These are phyloP conservation scores for Prosapia bicincta DNA, from an alignment of 2,888 invertebrate genomes.

Conservation along the genomic window DNA sequence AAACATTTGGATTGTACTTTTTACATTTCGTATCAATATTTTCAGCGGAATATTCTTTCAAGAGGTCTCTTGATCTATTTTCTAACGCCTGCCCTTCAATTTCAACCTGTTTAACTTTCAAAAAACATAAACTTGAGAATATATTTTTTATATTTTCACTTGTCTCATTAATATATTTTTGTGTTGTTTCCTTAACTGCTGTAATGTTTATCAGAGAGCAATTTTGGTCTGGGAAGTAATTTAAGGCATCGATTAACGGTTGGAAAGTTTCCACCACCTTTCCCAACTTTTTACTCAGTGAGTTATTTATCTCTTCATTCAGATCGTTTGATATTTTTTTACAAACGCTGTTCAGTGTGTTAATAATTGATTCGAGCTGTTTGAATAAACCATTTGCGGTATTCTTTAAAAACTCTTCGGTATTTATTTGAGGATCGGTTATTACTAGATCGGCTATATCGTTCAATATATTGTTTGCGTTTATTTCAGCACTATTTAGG, in stretches of 20 bases:
- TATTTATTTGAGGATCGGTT: not conserved
- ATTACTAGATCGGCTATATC: not conserved
- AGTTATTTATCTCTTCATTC: not conserved
- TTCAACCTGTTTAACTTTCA: too few relatives aligned
- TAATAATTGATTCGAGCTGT: not conserved
- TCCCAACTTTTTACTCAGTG: not conserved
- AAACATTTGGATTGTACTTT: not conserved
- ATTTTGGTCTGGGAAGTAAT: too few relatives aligned
- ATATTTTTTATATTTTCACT: too few relatives aligned
- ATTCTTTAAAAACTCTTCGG: not conserved
- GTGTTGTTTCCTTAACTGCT: too few relatives aligned
- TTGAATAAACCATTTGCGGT: not conserved
- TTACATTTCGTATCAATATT: not conserved
- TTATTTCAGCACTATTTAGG: not conserved
- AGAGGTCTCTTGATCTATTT: not conserved
- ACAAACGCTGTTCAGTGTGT: not conserved
- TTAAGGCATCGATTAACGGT: not conserved
- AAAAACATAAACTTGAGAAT: too few relatives aligned
- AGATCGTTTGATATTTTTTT: not conserved
- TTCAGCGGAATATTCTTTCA: not conserved
- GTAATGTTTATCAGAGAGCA: too few relatives aligned
- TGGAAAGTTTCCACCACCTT: not conserved
- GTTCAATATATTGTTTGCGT: not conserved
- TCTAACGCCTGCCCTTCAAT: not conserved
- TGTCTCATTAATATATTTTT: too few relatives aligned